These are phyloP conservation scores for Tipula helvola DNA, from an alignment of 2,888 invertebrate genomes.

Conservation along the genomic window DNA sequence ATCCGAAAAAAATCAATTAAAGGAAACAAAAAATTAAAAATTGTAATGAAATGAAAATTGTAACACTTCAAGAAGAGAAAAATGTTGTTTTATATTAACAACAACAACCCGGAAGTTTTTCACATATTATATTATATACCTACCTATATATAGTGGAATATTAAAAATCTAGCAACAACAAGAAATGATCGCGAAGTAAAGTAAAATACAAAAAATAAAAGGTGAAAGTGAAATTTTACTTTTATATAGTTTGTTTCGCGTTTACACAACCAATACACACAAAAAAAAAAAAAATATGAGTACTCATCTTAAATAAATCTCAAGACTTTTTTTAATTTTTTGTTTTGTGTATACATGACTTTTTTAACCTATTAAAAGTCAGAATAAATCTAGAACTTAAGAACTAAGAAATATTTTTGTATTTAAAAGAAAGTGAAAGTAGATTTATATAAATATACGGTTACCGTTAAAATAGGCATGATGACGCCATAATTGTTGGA, in stretches of 20 bases:
- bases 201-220: neutral
- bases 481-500: slow-evolving; percentile 36
- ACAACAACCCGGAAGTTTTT: slow-evolving; percentile 4
- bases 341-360: neutral
- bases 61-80: neutral
- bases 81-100: neutral
- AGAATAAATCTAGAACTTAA: neutral
- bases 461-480: slow-evolving; percentile 37
- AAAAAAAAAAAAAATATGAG: neutral
- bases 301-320: neutral
- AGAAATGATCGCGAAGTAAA: neutral
- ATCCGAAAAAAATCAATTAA: neutral
- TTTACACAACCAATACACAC: neutral
- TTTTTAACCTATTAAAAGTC: neutral
- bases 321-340: neutral
- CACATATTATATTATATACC: neutral
- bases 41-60: neutral
- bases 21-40: neutral
- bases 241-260: neutral
- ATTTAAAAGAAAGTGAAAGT: neutral
- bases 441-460: neutral
- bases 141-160: neutral
- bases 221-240: neutral
- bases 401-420: neutral
- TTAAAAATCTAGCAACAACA: neutral